Conservation (phyloP, 2,113 vertebrate species). For the Microtus pennsylvanicus region DNA sequence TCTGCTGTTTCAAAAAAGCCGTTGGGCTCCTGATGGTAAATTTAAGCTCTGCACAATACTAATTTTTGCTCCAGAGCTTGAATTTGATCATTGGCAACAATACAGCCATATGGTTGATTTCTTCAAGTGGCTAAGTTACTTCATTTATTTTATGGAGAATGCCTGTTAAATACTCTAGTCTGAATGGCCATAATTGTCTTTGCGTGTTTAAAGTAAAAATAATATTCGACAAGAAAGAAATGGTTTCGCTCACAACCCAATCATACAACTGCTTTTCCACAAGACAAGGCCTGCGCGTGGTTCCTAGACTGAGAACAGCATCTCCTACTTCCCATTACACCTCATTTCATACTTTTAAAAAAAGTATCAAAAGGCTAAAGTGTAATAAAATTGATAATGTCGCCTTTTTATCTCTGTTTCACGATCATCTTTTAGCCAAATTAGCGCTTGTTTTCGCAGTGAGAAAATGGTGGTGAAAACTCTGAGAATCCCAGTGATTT, state of each 20-base stretch:
- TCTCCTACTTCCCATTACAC: not conserved
- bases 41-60: not conserved
- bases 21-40: not conserved
- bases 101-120: not conserved
- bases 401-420: not conserved
- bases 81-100: not conserved
- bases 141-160: conserved; percentile 16
- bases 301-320: not conserved
- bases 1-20: not conserved
- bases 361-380: not conserved
- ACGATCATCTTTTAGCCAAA: not conserved
- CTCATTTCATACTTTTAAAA: not conserved
- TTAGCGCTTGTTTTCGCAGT: not conserved
- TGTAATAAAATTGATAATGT: conserved; percentile 9
- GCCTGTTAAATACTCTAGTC: not conserved
- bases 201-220: conserved; percentile 34
- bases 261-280: not conserved
- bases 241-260: not conserved
- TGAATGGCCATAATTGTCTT: conserved; percentile 13
- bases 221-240: not conserved
- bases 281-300: not conserved
- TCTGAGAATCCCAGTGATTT: no score
- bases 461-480: not conserved
- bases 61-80: conserved; percentile 1
- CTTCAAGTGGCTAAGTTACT: not conserved